Evolutionary conservation across 2,113 vertebrate genomes (phyloP).

Genomic region (Callopanchax toddi): DNA sequence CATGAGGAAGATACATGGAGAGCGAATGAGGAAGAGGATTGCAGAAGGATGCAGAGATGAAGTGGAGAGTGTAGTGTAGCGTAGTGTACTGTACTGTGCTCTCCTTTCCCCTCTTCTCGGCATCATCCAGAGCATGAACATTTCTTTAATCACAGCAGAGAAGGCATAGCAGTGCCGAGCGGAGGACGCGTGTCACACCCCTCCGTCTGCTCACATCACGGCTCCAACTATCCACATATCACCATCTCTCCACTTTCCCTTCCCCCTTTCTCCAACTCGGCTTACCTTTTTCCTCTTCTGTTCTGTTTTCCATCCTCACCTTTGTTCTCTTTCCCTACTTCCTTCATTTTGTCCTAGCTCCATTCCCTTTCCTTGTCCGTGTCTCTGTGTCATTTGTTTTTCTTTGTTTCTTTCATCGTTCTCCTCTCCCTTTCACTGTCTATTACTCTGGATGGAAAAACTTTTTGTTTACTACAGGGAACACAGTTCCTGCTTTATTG

Average conservation of each 20-base stretch:
- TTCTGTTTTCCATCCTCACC: constrained; percentile 37
- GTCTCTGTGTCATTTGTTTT: constrained; percentile 64
- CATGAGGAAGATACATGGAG: constrained; percentile 43
- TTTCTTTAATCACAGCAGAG: constrained; percentile 81
- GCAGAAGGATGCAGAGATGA: constrained; percentile 50
- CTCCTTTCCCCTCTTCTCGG: constrained; percentile 62
- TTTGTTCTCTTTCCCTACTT: constrained; percentile 52
- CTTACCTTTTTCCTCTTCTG: constrained; percentile 34
- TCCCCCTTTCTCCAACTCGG: constrained; percentile 26
- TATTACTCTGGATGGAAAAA: constrained; percentile 54
- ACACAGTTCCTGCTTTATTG: constrained; percentile 71
- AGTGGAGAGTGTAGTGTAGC: constrained; percentile 65
- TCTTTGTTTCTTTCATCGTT: constrained; percentile 29
- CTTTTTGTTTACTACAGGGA: constrained; percentile 72
- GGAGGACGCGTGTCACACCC: constrained; percentile 71
- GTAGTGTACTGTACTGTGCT: constrained; percentile 58
- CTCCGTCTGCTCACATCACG: constrained; percentile 65
- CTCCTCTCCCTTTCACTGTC: not conserved
- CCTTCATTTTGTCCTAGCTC: constrained; percentile 48
- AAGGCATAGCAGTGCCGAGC: constrained; percentile 60
- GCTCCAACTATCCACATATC: constrained; percentile 43
- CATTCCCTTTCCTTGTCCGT: constrained; percentile 52
- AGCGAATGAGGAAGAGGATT: constrained; percentile 32
- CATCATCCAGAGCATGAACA: constrained; percentile 80
- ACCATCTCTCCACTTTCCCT: constrained; percentile 19